Evolutionary conservation across 2,888 invertebrate species (phyloP), one percentile per base, ranked within the genome.

Genomic region (Imbricaverruca yamaguchii): DNA sequence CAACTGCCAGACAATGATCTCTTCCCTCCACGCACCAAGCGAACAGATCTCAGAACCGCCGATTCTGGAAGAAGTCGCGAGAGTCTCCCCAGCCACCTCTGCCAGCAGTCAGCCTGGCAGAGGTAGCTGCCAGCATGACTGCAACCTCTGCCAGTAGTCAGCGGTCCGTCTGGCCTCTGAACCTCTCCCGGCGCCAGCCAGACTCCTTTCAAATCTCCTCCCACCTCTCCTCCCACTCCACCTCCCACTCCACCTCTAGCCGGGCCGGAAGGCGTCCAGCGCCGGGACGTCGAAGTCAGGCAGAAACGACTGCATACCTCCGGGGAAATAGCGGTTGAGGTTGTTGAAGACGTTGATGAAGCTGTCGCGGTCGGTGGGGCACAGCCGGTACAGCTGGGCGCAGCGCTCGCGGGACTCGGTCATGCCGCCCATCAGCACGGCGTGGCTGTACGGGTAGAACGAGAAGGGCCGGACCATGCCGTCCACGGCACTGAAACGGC

Each of bases 361-460:
- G 57, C 59, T 18, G 25, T 79, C 59, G 57, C 59, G 79, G 79
- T 79, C 59, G 79, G 79, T 79, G 57, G 79, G 79, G 18, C 79
- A 79, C 23, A n/a, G 79, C 6, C 25, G n/a, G 79, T 79, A 79
- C 23, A 57, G 79, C 56, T 59, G 79, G 57, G 79, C 59, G 57
- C 79, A 79, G 23, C 25, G 57, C 23, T 56, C 59, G 57, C 79
- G 79, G 13, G 79, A 79, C 25, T 79, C 79, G 0, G 11, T 21
- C 79, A 79, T 79, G 23, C 79, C 79, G 15, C 79, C 79, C 79
- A 79, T 79, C 57, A 79, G 12, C 57, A 79, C 12, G 13, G 79
- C 79, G 79, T 79, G 79, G 13, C 57, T 79, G 79, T 79, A 79
- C 25, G 79, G 79, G 25, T 79, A 79, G 57, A 79, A 79, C 15